Percentiles rank a stretch among this genome's conserved stretches.
Evolutionary conservation across 2,797 vertebrate species (phyloP).

Genomic region (Kryptolebias ocellatus): DNA sequence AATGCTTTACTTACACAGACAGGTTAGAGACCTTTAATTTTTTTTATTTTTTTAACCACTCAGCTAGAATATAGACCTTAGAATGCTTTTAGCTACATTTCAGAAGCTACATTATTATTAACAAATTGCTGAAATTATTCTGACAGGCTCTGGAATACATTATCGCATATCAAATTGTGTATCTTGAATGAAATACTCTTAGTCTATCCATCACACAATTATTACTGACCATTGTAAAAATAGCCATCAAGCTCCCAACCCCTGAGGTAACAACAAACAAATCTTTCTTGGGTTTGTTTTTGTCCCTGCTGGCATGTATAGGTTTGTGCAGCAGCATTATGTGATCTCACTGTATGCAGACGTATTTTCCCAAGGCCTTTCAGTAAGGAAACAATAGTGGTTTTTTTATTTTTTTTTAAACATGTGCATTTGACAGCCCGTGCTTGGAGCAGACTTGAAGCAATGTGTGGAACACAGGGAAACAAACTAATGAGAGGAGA

Average conservation of each 20-base stretch:
- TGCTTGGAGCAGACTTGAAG: conserved; percentile 70
- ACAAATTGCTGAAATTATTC: conserved; percentile 9
- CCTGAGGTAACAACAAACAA: conserved; percentile 28
- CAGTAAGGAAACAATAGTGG: conserved; percentile 64
- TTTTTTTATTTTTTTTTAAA: conserved; percentile 48
- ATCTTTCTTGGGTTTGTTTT: conserved; percentile 17
- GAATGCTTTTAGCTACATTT: conserved; percentile 11
- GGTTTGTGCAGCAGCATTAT: conserved; percentile 40
- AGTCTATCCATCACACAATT: conserved; percentile 24
- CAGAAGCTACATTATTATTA: neutral
- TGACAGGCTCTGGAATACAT: conserved; percentile 5
- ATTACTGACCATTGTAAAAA: conserved; percentile 18
- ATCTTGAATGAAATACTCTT: neutral
- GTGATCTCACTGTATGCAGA: conserved; percentile 52
- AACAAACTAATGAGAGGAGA: conserved; percentile 78
- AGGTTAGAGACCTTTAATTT: conserved; percentile 30
- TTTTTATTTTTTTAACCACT: conserved; percentile 20
- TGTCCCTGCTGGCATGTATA: conserved; percentile 18
- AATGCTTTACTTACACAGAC: neutral
- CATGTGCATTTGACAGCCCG: conserved; percentile 74
- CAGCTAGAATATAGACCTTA: neutral
- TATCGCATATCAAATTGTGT: conserved; percentile 4
- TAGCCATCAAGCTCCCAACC: conserved; percentile 9
- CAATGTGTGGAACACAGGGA: conserved; percentile 61
- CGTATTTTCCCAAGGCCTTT: conserved; percentile 58